These are phyloP conservation scores for Brienomyrus longianalis DNA, from an alignment of 2,113 vertebrate genomes.

Conservation along the genomic window DNA sequence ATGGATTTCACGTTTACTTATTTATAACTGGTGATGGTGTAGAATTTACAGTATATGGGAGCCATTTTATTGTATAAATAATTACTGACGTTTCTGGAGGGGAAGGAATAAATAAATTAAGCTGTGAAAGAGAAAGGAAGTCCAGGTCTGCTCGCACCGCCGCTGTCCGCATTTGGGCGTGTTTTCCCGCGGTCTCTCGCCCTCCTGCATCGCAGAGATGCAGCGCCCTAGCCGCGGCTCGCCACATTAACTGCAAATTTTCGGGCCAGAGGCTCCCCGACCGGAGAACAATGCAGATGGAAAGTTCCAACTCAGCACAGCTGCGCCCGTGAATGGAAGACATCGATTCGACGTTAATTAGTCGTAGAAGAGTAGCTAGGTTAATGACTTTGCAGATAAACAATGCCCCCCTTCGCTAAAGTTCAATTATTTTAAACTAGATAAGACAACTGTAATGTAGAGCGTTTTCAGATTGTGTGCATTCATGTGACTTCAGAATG, in stretches of 20 bases:
- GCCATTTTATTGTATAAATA: conserved; percentile 6
- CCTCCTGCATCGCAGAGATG: background rate
- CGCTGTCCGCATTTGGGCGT: background rate
- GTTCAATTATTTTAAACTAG: conserved; percentile 4
- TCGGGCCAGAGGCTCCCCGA: background rate
- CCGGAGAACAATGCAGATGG: background rate
- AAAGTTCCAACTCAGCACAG: conserved; percentile 19
- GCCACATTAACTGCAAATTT: background rate
- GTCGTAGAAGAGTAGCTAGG: background rate
- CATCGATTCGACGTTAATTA: conserved; percentile 3
- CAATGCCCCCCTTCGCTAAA: background rate
- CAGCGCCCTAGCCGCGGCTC: background rate
- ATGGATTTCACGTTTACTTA: background rate
- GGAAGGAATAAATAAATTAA: background rate
- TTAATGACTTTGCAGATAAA: conserved; percentile 4
- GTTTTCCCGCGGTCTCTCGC: background rate
- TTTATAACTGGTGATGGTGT: background rate
- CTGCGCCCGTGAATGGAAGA: background rate
- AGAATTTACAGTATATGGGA: conserved; percentile 1
- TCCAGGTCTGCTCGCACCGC: background rate
- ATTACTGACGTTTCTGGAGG: background rate
- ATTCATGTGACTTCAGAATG: background rate
- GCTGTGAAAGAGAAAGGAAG: background rate
- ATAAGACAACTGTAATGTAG: background rate
- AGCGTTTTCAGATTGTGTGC: background rate